phyloP scores from a whole-genome alignment of 1,140 invertebrate genomes.

The Nautilus pompilius region DNA sequence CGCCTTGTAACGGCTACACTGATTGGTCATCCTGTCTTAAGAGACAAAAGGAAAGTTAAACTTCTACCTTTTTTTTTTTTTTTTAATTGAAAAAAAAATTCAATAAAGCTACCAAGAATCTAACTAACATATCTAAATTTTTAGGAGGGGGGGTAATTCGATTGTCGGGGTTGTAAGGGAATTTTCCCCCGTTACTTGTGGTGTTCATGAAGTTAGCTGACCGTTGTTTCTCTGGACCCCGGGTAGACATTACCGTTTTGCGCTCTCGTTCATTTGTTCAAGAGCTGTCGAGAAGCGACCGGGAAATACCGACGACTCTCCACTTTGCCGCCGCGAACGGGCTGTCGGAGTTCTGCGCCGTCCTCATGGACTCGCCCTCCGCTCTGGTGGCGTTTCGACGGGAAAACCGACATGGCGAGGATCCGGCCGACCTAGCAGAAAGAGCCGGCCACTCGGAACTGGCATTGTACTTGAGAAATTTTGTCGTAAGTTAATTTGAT shows the following conservation, averaged over 20 bases:
- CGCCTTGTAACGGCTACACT: too few relatives aligned
- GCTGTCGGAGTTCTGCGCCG: slow-evolving; percentile 75
- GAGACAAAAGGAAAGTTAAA: too few relatives aligned
- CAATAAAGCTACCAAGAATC: not conserved
- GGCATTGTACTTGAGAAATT: slow-evolving; percentile 21
- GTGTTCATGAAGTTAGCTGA: not conserved
- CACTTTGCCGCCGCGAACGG: slow-evolving; percentile 86
- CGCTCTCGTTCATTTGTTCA: not conserved
- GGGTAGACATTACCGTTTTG: not conserved
- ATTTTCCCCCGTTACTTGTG: not conserved
- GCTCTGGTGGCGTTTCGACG: slow-evolving; percentile 75
- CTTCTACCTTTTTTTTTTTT: too few relatives aligned
- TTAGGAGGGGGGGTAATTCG: not conserved
- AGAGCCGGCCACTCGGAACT: slow-evolving; percentile 14
- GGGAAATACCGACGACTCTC: slow-evolving; percentile 81
- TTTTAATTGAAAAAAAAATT: too few relatives aligned
- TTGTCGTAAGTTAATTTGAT: slow-evolving; percentile 27
- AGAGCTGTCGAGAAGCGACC: slow-evolving; percentile 61
- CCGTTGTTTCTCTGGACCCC: not conserved
- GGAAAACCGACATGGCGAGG: slow-evolving; percentile 72
- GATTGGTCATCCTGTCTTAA: too few relatives aligned
- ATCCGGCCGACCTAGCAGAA: slow-evolving; percentile 67
- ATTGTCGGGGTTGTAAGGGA: not conserved
- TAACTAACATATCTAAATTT: not conserved
- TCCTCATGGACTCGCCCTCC: slow-evolving; percentile 78